These are phyloP conservation scores for Pollimyrus isidori DNA, from an alignment of 2,113 vertebrate genomes.

Conservation along the genomic window DNA sequence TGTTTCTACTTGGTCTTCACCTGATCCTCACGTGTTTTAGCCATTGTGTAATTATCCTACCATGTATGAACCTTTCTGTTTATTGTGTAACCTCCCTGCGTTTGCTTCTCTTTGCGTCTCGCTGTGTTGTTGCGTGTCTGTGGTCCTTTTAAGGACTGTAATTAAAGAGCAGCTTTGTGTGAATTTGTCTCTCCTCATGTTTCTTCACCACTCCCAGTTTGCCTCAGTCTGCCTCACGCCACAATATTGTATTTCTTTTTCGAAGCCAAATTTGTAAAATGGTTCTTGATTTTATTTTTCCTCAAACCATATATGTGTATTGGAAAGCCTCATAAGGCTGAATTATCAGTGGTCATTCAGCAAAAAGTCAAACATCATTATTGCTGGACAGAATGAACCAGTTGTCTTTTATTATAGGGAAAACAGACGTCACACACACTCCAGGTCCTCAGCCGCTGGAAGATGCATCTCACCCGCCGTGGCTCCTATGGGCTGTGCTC, in stretches of 20 bases:
- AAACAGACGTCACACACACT: constrained; percentile 19
- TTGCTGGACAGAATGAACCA: background rate
- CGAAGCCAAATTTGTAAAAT: background rate
- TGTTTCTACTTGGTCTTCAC: too few relatives aligned
- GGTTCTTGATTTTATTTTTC: background rate
- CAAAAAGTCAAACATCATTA: background rate
- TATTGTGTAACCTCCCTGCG: too few relatives aligned
- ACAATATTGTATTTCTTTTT: background rate
- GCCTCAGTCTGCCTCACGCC: too few relatives aligned
- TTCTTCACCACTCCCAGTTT: too few relatives aligned
- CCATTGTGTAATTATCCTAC: too few relatives aligned
- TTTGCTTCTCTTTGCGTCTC: too few relatives aligned
- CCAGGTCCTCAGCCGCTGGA: background rate
- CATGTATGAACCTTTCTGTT: too few relatives aligned
- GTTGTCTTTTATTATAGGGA: constrained; percentile 33
- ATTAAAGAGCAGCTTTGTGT: too few relatives aligned
- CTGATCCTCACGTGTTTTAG: too few relatives aligned
- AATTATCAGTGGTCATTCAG: background rate
- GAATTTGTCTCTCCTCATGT: too few relatives aligned
- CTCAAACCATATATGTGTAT: background rate
- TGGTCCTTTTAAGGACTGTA: too few relatives aligned
- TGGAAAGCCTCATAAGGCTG: background rate
- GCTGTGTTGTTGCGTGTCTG: too few relatives aligned
- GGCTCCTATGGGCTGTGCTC: constrained; percentile 25
- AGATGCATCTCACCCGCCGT: background rate